These are phyloP conservation scores for Peromyscus maniculatus DNA, from an alignment of 2,113 vertebrate genomes.

Conservation along the genomic window DNA sequence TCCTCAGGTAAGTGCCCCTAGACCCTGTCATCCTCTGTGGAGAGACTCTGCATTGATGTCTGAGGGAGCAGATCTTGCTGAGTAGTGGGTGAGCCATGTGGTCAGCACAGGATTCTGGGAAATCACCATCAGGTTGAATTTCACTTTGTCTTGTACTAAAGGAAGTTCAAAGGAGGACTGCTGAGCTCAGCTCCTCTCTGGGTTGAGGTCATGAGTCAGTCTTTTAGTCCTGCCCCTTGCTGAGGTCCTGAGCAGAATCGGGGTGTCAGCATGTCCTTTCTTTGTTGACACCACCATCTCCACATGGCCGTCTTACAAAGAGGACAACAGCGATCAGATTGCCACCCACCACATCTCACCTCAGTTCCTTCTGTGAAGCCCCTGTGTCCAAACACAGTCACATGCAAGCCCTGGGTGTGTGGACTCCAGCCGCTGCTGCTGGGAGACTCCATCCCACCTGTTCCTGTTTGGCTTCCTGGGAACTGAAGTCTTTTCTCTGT, in stretches of 20 bases:
- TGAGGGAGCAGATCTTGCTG: neutral
- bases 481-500: conserved; percentile 14
- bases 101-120: neutral
- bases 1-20: neutral
- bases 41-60: neutral
- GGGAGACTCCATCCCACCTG: accelerated
- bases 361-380: neutral
- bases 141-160: neutral
- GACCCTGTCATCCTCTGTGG: neutral
- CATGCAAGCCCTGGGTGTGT: neutral
- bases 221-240: neutral
- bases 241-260: neutral
- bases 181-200: neutral
- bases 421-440: accelerated
- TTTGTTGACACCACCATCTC: neutral
- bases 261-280: too few relatives aligned
- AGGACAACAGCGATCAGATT: accelerated
- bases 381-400: neutral
- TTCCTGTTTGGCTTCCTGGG: accelerated
- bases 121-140: neutral
- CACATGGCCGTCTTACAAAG: accelerated
- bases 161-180: neutral
- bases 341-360: too few relatives aligned
- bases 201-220: accelerated
- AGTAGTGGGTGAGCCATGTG: accelerated